Percentiles rank a stretch among this genome's conserved stretches.
Conservation (phyloP, 2,113 vertebrate species). For the Benitochromis conjunctus region DNA sequence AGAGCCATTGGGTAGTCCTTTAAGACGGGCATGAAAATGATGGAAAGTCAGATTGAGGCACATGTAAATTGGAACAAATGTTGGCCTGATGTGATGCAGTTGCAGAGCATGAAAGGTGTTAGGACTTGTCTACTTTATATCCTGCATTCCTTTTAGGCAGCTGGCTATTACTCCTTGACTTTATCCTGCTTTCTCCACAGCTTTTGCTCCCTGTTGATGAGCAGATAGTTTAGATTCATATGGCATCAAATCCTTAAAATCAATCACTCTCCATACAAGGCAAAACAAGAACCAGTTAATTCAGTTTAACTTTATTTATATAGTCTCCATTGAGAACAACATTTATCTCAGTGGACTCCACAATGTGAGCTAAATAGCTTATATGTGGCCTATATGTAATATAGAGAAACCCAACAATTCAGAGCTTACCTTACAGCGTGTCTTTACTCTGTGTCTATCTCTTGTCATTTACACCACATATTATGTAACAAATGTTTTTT, state of each 20-base stretch:
- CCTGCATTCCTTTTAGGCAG: background rate
- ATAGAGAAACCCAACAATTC: background rate
- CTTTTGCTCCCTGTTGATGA: background rate
- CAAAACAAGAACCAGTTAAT: background rate
- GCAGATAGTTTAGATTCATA: background rate
- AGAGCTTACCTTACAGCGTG: background rate
- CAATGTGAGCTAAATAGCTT: background rate
- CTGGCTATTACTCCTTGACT: background rate
- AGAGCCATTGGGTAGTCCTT: background rate
- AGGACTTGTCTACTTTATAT: background rate
- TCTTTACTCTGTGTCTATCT: background rate
- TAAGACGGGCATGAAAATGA: background rate
- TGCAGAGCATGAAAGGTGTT: background rate
- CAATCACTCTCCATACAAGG: background rate
- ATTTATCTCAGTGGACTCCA: background rate
- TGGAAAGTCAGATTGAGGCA: background rate
- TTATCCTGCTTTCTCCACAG: background rate
- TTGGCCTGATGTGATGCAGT: background rate
- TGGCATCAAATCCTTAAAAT: background rate
- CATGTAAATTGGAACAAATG: background rate
- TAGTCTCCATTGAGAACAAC: background rate
- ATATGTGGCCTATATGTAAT: rapidly evolving
- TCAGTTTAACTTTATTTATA: background rate
- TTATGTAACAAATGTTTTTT: background rate
- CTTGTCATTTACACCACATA: background rate